These are phyloP conservation scores for Orchestia grillus DNA, from an alignment of 1,140 invertebrate species.

Conservation along the genomic window DNA sequence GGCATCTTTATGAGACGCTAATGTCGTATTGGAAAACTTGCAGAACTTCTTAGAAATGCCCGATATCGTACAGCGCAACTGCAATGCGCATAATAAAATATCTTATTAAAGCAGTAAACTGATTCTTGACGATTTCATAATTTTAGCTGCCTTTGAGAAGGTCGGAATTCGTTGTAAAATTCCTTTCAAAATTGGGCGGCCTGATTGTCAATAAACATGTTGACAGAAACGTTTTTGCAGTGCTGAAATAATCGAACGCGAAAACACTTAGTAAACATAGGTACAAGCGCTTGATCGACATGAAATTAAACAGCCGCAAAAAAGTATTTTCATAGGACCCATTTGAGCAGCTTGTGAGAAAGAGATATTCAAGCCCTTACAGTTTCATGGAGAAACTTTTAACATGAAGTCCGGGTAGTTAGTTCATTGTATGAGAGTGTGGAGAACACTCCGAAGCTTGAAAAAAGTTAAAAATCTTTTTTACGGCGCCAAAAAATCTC, in stretches of 20 bases:
- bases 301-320: not conserved
- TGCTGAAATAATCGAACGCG: not conserved
- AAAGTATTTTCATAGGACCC: too few species aligned
- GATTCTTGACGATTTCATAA: not conserved
- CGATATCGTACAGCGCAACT: not conserved
- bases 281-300: not conserved
- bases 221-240: not conserved
- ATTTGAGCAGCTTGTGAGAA: not conserved
- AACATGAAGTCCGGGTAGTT: not conserved
- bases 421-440: not conserved
- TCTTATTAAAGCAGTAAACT: not conserved
- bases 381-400: not conserved
- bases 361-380: not conserved
- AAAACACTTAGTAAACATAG: not conserved
- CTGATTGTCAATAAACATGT: not conserved
- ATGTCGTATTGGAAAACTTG: constrained; percentile 18
- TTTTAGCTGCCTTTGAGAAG: not conserved
- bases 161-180: not conserved
- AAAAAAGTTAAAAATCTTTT: too few species aligned
- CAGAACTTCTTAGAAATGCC: constrained; percentile 36
- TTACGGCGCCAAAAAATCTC: not conserved
- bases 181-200: not conserved
- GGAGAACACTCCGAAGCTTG: not conserved
- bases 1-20: constrained; percentile 11
- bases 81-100: not conserved